These are phyloP conservation scores for Pteronotus mesoamericanus DNA, from an alignment of 2,797 vertebrate species.

Conservation along the genomic window DNA sequence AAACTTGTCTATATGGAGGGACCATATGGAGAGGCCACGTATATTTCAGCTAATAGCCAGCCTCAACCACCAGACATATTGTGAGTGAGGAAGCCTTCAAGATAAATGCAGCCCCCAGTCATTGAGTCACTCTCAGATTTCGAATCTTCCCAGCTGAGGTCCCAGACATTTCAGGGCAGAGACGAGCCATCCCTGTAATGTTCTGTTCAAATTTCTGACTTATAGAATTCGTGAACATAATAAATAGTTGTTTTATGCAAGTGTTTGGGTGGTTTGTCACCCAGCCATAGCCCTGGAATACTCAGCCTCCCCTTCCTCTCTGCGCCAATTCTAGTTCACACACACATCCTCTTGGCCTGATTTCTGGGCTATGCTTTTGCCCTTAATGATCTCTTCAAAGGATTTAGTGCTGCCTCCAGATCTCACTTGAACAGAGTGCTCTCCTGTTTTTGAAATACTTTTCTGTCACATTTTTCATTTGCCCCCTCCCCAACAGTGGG, in stretches of 20 bases:
- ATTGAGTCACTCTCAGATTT: not conserved
- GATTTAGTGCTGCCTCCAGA: not conserved
- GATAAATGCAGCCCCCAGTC: not conserved
- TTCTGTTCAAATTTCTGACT: not conserved
- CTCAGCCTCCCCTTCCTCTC: not conserved
- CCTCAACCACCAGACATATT: not conserved
- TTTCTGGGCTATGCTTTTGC: not conserved
- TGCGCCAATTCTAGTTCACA: not conserved
- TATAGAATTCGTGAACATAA: not conserved
- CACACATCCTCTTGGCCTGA: not conserved
- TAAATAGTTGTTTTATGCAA: not conserved
- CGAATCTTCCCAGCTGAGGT: not conserved
- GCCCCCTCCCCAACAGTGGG: not conserved
- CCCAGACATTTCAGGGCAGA: not conserved
- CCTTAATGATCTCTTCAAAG: not conserved
- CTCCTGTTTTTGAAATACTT: constrained; percentile 10
- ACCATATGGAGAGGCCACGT: not conserved
- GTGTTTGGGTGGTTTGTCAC: not conserved
- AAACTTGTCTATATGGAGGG: not conserved
- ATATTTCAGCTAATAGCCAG: not conserved
- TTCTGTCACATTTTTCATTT: not conserved
- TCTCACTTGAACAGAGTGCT: not conserved
- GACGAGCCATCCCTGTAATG: not conserved
- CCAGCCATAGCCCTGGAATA: not conserved
- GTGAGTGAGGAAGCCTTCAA: not conserved